Percentiles rank a stretch among this genome's conserved stretches.
phyloP scores from a whole-genome alignment of 2,113 vertebrate genomes.

The Callionymus lyra region DNA sequence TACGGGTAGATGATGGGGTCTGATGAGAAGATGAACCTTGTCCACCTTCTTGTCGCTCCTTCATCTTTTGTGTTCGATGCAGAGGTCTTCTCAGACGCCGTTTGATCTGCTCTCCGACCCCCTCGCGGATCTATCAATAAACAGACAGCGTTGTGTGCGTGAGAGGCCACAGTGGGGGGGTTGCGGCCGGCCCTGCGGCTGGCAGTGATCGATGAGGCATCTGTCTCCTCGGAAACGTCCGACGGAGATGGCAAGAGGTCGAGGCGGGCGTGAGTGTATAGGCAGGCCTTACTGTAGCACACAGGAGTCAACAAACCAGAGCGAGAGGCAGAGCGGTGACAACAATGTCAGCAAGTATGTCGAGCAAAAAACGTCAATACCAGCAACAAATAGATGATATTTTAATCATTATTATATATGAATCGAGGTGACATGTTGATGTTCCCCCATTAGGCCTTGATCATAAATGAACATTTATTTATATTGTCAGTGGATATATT shows the following conservation, averaged over 20 bases:
- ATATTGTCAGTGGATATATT: too few relatives aligned
- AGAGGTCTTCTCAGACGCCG: slow-evolving; percentile 21
- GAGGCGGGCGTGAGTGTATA: slow-evolving; percentile 45
- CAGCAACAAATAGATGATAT: too few relatives aligned
- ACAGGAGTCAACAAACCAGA: too few relatives aligned
- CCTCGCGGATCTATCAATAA: slow-evolving; percentile 45
- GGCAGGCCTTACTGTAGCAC: slow-evolving; percentile 59
- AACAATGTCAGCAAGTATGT: too few relatives aligned
- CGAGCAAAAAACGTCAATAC: too few relatives aligned
- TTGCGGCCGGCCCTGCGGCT: slow-evolving; percentile 50
- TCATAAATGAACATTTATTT: too few relatives aligned
- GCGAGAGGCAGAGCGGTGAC: too few relatives aligned
- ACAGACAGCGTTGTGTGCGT: slow-evolving; percentile 14
- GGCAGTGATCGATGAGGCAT: slow-evolving; percentile 68
- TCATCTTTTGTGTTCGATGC: slow-evolving; percentile 48
- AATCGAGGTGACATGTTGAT: too few relatives aligned
- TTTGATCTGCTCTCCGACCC: slow-evolving; percentile 50
- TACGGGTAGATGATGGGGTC: slow-evolving; percentile 7
- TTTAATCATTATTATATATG: too few relatives aligned
- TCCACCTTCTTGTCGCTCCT: slow-evolving; percentile 54
- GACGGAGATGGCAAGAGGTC: slow-evolving; percentile 60
- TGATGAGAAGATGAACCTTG: slow-evolving; percentile 43
- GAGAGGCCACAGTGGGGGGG: slow-evolving; percentile 48
- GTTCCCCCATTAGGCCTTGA: too few relatives aligned
- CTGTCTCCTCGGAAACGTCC: slow-evolving; percentile 53